phyloP scores from a whole-genome alignment of 2,797 vertebrate species.

The Somateria mollissima region DNA sequence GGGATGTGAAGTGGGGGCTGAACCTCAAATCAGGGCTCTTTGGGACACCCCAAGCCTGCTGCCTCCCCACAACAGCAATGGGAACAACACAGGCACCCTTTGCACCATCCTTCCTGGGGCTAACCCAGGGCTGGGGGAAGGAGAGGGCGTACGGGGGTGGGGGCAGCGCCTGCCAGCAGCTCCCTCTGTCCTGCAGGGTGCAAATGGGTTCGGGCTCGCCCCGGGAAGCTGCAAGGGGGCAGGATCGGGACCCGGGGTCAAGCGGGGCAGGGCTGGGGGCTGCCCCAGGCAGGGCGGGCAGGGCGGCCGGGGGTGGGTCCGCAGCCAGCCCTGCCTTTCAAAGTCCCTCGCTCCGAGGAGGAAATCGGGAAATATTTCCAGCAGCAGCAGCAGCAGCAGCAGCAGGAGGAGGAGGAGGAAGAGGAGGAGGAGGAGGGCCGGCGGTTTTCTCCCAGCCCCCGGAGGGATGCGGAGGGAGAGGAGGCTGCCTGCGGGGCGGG shows the following conservation, averaged over 20 bases:
- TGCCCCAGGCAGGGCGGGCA: background rate
- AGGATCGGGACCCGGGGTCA: background rate
- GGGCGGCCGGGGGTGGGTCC: constrained; percentile 43
- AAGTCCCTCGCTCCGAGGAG: constrained; percentile 55
- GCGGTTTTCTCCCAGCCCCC: background rate
- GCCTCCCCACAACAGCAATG: background rate
- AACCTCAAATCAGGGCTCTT: fast-evolving
- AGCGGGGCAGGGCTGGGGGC: background rate
- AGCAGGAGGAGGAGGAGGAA: background rate
- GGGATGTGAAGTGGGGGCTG: background rate
- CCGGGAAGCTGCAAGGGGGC: background rate
- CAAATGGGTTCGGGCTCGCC: background rate
- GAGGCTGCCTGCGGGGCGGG: constrained; percentile 22
- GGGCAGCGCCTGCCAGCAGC: background rate
- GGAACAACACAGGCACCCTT: background rate
- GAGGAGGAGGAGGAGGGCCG: background rate
- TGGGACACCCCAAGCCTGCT: background rate
- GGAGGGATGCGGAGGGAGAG: constrained; percentile 50
- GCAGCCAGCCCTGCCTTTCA: constrained; percentile 55
- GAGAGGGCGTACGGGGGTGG: too few species aligned
- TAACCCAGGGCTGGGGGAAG: background rate
- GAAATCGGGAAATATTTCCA: constrained; percentile 54
- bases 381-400: background rate
- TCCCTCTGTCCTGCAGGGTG: background rate
- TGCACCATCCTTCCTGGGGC: background rate